These are phyloP conservation scores for Ladona fulva DNA, from an alignment of 1,140 invertebrate genomes.

Conservation along the genomic window DNA sequence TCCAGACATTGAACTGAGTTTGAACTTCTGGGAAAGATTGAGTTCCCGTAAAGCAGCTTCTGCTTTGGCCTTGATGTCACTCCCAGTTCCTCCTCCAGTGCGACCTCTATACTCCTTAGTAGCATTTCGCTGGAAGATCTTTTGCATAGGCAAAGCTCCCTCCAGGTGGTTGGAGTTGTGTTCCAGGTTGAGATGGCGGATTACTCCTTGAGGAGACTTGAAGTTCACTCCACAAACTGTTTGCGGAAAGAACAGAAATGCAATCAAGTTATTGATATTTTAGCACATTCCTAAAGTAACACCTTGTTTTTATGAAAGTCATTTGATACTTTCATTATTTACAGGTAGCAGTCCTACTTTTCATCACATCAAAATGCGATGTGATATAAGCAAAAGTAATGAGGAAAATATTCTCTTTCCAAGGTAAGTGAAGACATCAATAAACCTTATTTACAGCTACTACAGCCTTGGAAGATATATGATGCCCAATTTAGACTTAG, in stretches of 20 bases:
- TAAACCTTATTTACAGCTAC: no score
- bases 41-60: neutral
- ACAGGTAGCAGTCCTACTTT: no score
- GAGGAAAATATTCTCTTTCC: no score
- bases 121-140: neutral
- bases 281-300: no score
- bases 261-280: no score
- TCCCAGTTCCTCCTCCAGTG: neutral
- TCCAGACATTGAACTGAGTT: neutral
- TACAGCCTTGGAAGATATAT: no score
- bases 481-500: no score
- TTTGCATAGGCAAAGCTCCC: neutral
- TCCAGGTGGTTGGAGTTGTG: constrained; percentile 2
- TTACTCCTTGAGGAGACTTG: neutral
- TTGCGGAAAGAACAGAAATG: neutral
- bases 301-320: no score
- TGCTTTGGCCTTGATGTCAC: constrained; percentile 3
- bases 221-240: neutral
- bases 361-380: no score
- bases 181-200: neutral
- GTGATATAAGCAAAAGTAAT: no score
- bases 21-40: neutral
- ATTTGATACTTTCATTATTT: no score
- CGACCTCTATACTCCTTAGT: neutral
- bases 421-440: no score